Conservation (phyloP, 2,113 vertebrate genomes). For the Nothobranchius furzeri region DNA sequence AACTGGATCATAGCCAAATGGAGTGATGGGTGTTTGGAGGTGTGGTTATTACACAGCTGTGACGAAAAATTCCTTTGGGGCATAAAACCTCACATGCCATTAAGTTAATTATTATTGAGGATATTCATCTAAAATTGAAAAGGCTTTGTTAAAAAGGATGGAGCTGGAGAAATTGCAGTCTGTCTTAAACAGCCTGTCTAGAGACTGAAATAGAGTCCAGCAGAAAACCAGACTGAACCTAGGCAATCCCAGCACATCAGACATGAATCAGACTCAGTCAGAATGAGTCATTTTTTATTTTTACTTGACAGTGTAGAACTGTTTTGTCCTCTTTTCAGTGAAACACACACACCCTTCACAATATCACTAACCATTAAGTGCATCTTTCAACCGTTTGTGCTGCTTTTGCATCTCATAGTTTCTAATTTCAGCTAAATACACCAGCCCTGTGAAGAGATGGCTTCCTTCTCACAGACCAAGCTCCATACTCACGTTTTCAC, state of each 20-base stretch:
- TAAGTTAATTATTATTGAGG: slow-evolving; percentile 46
- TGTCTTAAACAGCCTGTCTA: slow-evolving; percentile 19
- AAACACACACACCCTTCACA: slow-evolving; percentile 31
- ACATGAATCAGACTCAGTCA: background rate
- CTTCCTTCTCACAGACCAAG: slow-evolving; percentile 5
- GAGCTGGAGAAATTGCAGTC: slow-evolving; percentile 26
- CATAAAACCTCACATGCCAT: slow-evolving; percentile 54
- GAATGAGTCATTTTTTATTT: slow-evolving; percentile 40
- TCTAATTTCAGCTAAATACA: slow-evolving; percentile 73
- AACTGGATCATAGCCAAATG: slow-evolving; percentile 53
- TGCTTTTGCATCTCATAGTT: slow-evolving; percentile 60
- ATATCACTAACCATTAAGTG: slow-evolving; percentile 42
- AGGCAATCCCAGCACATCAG: slow-evolving; percentile 1
- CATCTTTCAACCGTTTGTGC: slow-evolving; percentile 59
- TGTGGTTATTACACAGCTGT: slow-evolving; percentile 50
- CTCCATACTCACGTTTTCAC: slow-evolving; percentile 47
- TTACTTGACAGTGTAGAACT: slow-evolving; percentile 29
- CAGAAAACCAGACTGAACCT: slow-evolving; percentile 9
- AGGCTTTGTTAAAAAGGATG: slow-evolving; percentile 19
- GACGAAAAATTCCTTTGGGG: slow-evolving; percentile 31
- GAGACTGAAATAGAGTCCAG: slow-evolving; percentile 4
- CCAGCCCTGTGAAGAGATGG: slow-evolving; percentile 48
- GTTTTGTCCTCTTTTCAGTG: slow-evolving; percentile 23
- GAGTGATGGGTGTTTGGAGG: slow-evolving; percentile 52
- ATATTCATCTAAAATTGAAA: slow-evolving; percentile 48